Conservation (phyloP, 2,888 invertebrate genomes). For the Campoplex capitator region DNA sequence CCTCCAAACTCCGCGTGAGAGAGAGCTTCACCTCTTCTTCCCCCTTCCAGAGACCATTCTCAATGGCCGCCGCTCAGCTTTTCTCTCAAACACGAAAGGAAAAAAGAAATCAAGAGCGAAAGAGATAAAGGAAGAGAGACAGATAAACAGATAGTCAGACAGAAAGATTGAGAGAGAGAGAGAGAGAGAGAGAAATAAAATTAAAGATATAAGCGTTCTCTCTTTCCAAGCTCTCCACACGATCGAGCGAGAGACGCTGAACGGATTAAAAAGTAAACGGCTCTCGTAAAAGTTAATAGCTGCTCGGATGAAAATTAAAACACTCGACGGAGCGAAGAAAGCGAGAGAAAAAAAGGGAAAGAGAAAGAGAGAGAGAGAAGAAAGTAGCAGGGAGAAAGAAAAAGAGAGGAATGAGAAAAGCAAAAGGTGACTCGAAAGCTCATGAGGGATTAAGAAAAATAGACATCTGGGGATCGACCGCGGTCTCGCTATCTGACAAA, state of each 20-base stretch:
- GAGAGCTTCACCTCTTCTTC: constrained; percentile 60
- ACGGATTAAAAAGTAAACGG: constrained; percentile 84
- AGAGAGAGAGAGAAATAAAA: constrained; percentile 70
- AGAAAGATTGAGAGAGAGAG: constrained; percentile 1
- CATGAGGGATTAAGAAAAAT: constrained; percentile 68
- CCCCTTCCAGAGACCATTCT: constrained; percentile 41
- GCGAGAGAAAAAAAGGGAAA: constrained; percentile 23
- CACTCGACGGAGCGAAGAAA: constrained; percentile 74
- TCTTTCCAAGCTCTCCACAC: constrained; percentile 43
- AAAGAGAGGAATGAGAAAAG: constrained; percentile 32
- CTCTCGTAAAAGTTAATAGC: constrained; percentile 83
- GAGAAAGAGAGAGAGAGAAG: constrained; percentile 38
- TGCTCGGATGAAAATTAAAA: constrained; percentile 84
- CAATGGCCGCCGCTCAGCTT: constrained; percentile 64
- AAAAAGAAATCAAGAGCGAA: not conserved
- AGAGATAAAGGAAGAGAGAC: constrained; percentile 17
- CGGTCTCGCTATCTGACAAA: constrained; percentile 66
- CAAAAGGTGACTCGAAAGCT: constrained; percentile 64
- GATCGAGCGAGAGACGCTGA: constrained; percentile 76
- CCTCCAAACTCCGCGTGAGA: constrained; percentile 12
- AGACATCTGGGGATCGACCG: constrained; percentile 67
- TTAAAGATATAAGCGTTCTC: constrained; percentile 76
- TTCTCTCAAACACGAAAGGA: constrained; percentile 30
- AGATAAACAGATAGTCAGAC: constrained; percentile 36
- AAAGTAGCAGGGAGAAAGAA: constrained; percentile 28